A percentile compares a stretch with the other conserved stretches of the same genome.
These are phyloP conservation scores for Volucella inflata DNA, from an alignment of 2,888 invertebrate species.

Conservation along the genomic window DNA sequence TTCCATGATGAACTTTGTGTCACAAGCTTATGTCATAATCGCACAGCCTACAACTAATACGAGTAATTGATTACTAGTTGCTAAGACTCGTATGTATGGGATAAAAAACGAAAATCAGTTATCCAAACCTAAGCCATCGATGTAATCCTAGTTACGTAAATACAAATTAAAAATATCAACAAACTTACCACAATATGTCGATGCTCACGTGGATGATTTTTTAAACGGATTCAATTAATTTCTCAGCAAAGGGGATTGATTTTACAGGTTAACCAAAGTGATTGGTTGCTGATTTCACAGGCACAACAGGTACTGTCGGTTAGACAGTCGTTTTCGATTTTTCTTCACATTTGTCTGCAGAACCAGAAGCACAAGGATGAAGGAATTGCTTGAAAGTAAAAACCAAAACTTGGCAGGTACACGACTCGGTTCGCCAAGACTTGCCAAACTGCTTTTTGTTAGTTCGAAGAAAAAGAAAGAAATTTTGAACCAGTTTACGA, in stretches of 20 bases:
- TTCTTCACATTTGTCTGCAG: background rate
- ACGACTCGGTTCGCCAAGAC: background rate
- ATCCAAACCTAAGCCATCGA: no score
- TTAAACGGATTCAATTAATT: no score
- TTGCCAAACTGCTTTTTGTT: conserved; percentile 24
- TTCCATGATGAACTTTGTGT: no score
- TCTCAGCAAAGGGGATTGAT: conserved; percentile 11
- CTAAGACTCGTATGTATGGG: no score
- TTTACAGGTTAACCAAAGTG: conserved; percentile 32
- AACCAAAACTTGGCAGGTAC: conserved; percentile 24
- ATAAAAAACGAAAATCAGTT: no score
- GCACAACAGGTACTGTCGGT: background rate
- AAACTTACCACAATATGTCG: no score
- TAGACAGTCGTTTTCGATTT: background rate
- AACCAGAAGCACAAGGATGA: background rate
- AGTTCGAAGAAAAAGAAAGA: conserved; percentile 4
- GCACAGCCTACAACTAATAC: no score
- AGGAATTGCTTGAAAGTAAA: conserved; percentile 1
- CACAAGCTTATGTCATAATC: no score
- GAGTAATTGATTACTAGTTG: no score
- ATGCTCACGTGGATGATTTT: no score
- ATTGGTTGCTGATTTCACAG: conserved; percentile 32
- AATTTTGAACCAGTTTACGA: conserved; percentile 54
- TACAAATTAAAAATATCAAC: no score
- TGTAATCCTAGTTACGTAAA: no score